Conservation (phyloP, 2,797 vertebrate species). For the Columba guinea region DNA sequence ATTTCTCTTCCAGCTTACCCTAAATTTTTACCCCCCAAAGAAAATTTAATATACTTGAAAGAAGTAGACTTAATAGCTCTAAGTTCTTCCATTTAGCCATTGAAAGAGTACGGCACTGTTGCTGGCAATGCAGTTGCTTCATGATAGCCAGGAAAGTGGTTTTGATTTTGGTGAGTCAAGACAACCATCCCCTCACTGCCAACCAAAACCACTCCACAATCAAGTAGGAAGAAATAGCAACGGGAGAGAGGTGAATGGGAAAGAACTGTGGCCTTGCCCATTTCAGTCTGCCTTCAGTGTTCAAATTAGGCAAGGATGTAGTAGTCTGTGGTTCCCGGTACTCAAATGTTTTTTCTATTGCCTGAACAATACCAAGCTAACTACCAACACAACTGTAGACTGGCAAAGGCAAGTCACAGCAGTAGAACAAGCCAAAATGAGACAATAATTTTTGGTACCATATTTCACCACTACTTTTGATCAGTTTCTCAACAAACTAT, state of each 20-base stretch:
- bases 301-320: neutral
- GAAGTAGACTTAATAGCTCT: neutral
- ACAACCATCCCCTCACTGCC: neutral
- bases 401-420: neutral
- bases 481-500: neutral
- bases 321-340: neutral
- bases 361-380: neutral
- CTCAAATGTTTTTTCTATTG: neutral
- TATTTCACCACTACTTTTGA: neutral
- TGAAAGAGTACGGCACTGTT: neutral
- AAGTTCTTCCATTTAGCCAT: neutral
- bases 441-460: neutral
- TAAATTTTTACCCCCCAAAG: neutral
- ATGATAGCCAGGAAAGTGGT: neutral
- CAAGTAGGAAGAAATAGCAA: neutral
- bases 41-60: neutral
- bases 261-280: neutral
- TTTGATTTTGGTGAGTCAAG: neutral
- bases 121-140: neutral
- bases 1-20: neutral
- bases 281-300: neutral
- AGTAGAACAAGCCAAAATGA: neutral
- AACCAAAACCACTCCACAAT: neutral
- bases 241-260: no score
- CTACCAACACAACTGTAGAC: neutral